Evolutionary conservation across 2,888 invertebrate species (phyloP), one percentile per base, ranked within the genome.

Genomic region (Augiades crinisus): DNA sequence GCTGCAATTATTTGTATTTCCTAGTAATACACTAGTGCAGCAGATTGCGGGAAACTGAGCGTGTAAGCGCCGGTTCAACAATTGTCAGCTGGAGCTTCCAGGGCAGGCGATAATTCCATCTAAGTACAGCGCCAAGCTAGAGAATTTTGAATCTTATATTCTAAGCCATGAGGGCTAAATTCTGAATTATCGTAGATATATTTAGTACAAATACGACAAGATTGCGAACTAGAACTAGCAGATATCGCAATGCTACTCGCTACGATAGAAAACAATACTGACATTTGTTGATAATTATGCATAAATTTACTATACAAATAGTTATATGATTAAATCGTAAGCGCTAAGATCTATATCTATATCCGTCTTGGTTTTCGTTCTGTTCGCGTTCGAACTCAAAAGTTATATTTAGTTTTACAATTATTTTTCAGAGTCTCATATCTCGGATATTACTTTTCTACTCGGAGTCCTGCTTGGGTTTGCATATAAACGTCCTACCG

Each of bases 201-300:
- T 44, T 44, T 44, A 44, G 31, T 33, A 21, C 31, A 31, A 27
- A 43, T 44, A 31, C 43, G 13, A 31, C 31, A 21, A 31, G 31
- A 44, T 44, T 31, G 43, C 21, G 13, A 44, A 44, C 12, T 21
- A 10, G 31, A 44, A 31, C 27, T n/a, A 10, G 10, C 30, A 6
- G 30, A 30, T 12, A 30, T 33, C 33, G 13, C 33, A 14, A 33
- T 14, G 33, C 33, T 14, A 33, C 14, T 33, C 14, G 7, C 5
- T 33, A 16, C 7, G 7, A 16, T 10, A 14, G 14, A 16, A 14
- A 10, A 33, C 14, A 33, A 33, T 16, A 30, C 30, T 4, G 10
- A 27, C 24, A 27, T 10, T 27, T 27, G 10, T 3, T 30, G 6
- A 10, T 30, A 30, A 30, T 30, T 30, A 2, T 1, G 30, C 30